A percentile compares a stretch with the other conserved stretches of the same genome.
Conservation (phyloP, 2,888 invertebrate species). For the Leptarthrus brevirostris region DNA sequence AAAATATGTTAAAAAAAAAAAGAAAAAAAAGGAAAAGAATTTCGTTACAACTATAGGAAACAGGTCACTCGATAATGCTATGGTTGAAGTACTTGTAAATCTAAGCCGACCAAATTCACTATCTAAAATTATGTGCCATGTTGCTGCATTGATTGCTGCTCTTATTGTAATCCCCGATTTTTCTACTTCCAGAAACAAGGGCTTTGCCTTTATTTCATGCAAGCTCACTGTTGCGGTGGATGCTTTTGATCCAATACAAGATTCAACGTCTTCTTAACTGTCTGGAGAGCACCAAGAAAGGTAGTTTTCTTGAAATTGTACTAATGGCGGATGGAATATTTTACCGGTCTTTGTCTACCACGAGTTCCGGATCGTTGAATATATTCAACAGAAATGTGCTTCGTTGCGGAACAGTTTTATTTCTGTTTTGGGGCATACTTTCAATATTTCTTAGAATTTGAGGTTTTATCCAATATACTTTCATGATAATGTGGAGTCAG, state of each 20-base stretch:
- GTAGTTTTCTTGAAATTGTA: slow-evolving; percentile 14
- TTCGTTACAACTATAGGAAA: slow-evolving; percentile 2
- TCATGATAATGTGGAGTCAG: slow-evolving; percentile 1
- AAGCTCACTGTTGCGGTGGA: slow-evolving; percentile 7
- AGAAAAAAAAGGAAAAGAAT: not conserved
- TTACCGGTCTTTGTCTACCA: slow-evolving; percentile 30
- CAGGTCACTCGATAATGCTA: slow-evolving; percentile 18
- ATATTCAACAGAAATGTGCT: slow-evolving; percentile 18
- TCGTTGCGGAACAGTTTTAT: slow-evolving; percentile 36
- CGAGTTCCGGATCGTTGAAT: slow-evolving; percentile 40
- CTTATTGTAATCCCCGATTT: slow-evolving; percentile 16
- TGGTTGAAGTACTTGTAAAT: not conserved
- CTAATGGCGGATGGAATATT: slow-evolving; percentile 21
- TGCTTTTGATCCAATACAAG: slow-evolving; percentile 3
- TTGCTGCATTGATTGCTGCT: slow-evolving; percentile 31
- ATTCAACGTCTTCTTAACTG: not conserved
- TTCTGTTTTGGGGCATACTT: slow-evolving; percentile 19
- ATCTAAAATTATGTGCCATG: slow-evolving; percentile 4
- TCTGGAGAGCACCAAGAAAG: not conserved
- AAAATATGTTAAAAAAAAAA: slow-evolving; percentile 19
- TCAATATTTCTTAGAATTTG: slow-evolving; percentile 16
- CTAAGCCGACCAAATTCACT: too few relatives aligned
- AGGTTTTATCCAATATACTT: not conserved
- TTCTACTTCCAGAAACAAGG: not conserved
- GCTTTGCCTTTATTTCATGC: slow-evolving; percentile 11